phyloP scores from a whole-genome alignment of 1,140 invertebrate species.

The Aphelenchoides fujianensis region DNA sequence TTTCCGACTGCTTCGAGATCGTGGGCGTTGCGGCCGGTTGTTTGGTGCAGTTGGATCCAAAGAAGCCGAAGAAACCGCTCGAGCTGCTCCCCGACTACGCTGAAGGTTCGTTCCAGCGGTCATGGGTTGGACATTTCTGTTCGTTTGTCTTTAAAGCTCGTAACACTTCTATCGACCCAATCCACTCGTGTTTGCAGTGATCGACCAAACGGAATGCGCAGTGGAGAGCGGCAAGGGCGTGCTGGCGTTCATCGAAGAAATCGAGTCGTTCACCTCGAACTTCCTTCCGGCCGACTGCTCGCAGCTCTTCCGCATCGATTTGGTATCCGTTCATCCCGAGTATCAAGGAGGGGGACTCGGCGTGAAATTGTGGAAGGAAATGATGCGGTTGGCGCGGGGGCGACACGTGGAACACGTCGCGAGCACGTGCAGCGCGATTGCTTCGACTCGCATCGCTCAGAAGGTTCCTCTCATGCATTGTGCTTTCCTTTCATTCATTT shows the following conservation, averaged over 20 bases:
- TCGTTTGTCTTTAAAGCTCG: too few species aligned
- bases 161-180: too few species aligned
- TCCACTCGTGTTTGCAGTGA: too few species aligned
- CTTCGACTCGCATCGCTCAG: background rate
- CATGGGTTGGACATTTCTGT: too few species aligned
- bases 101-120: slow-evolving; percentile 7
- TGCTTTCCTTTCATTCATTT: background rate
- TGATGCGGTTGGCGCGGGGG: background rate
- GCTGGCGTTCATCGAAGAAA: background rate
- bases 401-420: background rate
- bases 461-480: background rate
- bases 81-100: background rate
- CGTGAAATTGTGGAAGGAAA: background rate
- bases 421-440: background rate
- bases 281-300: slow-evolving; percentile 4
- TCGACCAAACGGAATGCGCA: background rate
- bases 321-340: background rate
- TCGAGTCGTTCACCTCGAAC: background rate
- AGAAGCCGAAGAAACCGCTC: background rate
- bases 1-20: slow-evolving; percentile 3
- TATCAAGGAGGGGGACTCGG: slow-evolving; percentile 8
- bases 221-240: background rate
- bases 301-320: background rate
- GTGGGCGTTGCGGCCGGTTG: background rate
- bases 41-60: background rate